Evolutionary conservation across 2,888 invertebrate species (phyloP).

Genomic region (Tridacna gigas): DNA sequence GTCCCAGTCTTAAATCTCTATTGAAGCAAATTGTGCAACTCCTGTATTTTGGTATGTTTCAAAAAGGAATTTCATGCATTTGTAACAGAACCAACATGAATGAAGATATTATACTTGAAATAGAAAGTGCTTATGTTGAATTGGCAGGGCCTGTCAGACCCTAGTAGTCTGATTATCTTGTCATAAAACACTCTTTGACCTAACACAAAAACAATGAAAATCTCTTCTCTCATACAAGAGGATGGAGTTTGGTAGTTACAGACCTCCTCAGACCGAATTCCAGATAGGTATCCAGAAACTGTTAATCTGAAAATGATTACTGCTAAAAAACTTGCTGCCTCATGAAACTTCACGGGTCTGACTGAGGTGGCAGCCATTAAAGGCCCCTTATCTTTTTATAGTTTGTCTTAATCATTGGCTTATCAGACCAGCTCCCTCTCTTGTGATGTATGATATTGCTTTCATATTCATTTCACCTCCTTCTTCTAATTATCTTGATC

Average conservation of each 20-base stretch:
- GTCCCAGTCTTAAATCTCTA: too few relatives aligned
- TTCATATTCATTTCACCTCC: constrained; percentile 58
- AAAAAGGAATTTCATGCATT: too few relatives aligned
- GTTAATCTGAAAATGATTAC: constrained; percentile 27
- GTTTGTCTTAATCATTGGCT: constrained; percentile 54
- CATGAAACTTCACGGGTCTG: constrained; percentile 26
- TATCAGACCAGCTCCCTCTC: constrained; percentile 49
- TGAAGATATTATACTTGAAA: too few relatives aligned
- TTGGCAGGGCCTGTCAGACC: too few relatives aligned
- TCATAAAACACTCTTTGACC: too few relatives aligned
- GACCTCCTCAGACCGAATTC: background rate
- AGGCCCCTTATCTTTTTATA: constrained; percentile 55
- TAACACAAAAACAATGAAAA: too few relatives aligned
- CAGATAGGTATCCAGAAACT: constrained; percentile 15
- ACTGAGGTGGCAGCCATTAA: constrained; percentile 47
- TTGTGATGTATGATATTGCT: constrained; percentile 50
- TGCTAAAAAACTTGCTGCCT: background rate
- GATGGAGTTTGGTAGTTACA: background rate
- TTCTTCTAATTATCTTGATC: constrained; percentile 45
- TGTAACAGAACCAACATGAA: too few relatives aligned
- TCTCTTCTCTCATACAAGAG: too few relatives aligned
- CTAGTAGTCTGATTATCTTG: too few relatives aligned
- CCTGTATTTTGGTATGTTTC: too few relatives aligned
- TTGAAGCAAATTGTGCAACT: too few relatives aligned
- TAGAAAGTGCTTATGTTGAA: background rate